These are phyloP conservation scores for Oceanodroma leucorhoa DNA, from an alignment of 2,797 vertebrate genomes.

Conservation along the genomic window DNA sequence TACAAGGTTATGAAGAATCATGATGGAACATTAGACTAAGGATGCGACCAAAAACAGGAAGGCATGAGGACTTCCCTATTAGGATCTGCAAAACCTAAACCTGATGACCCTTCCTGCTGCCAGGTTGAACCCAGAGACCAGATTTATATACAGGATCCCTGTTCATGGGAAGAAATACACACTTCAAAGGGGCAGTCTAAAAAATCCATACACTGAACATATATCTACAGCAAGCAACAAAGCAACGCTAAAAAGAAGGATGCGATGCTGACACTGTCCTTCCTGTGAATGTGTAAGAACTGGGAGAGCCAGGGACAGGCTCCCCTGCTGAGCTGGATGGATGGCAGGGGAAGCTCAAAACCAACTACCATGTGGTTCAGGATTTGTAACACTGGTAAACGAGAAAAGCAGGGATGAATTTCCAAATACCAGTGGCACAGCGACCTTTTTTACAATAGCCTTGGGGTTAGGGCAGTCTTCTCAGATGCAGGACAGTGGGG, in stretches of 20 bases:
- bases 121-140: not conserved
- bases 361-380: not conserved
- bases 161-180: not conserved
- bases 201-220: not conserved
- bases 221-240: not conserved
- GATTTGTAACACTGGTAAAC: not conserved
- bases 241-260: not conserved
- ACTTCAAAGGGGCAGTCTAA: not conserved
- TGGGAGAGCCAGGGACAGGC: not conserved
- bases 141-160: not conserved
- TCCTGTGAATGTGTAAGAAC: not conserved
- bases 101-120: not conserved
- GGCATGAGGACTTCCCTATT: not conserved
- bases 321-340: not conserved
- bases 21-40: not conserved
- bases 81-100: not conserved
- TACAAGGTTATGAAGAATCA: not conserved
- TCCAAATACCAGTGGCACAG: not conserved
- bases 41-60: accelerated
- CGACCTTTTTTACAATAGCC: not conserved
- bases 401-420: not conserved
- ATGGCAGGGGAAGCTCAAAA: not conserved
- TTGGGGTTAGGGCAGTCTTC: not conserved
- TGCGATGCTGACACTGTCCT: accelerated
- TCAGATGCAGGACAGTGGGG: not conserved